Percentiles rank a stretch among this genome's conserved stretches.
These are phyloP conservation scores for Botia almorhae DNA, from an alignment of 2,797 vertebrate species.

Conservation along the genomic window DNA sequence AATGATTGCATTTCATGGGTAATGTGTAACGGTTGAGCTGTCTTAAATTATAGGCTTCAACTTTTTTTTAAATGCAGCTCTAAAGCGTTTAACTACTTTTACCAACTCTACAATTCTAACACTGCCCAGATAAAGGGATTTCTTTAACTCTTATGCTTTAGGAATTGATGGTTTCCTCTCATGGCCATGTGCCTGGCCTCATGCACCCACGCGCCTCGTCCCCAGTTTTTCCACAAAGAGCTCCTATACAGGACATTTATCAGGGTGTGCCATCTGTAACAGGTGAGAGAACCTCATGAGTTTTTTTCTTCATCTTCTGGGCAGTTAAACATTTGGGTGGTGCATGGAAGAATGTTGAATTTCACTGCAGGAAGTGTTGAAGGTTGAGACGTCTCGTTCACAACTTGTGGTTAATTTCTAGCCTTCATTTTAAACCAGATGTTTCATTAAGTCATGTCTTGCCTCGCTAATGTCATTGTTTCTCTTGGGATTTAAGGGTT, in stretches of 20 bases:
- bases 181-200: conserved; percentile 75
- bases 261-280: conserved; percentile 83
- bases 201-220: conserved; percentile 87
- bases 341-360: background rate
- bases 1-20: too few species aligned
- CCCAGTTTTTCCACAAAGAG: conserved; percentile 86
- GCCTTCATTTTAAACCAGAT: too few species aligned
- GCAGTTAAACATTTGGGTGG: background rate
- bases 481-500: conserved; percentile 60
- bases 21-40: too few species aligned
- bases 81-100: too few species aligned
- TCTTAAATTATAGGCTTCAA: too few species aligned
- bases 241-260: conserved; percentile 88
- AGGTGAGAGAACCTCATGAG: conserved; percentile 67
- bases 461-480: background rate
- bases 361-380: too few species aligned
- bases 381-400: too few species aligned
- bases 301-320: background rate
- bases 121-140: too few species aligned
- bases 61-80: too few species aligned
- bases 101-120: too few species aligned
- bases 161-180: conserved; percentile 90
- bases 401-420: background rate
- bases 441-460: background rate
- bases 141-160: conserved; percentile 60